Conservation (phyloP, 2,888 invertebrate genomes). For the Drosophila tanythrix region DNA sequence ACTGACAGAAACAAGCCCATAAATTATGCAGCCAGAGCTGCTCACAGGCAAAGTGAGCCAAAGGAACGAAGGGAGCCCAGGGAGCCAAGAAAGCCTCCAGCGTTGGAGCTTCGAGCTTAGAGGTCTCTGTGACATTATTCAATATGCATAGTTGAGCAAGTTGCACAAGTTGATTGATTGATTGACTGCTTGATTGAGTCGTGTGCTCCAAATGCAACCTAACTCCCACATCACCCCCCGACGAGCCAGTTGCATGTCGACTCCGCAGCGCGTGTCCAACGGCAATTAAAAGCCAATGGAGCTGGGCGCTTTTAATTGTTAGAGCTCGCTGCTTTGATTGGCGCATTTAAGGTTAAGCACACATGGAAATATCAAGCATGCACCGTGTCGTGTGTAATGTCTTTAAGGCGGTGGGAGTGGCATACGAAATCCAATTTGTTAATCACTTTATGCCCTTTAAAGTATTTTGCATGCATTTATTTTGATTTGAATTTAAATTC, state of each 20-base stretch:
- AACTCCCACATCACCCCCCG: not conserved
- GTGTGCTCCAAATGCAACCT: slow-evolving; percentile 14
- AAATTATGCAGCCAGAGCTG: slow-evolving; percentile 65
- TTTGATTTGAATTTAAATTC: slow-evolving; percentile 31
- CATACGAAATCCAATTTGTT: slow-evolving; percentile 37
- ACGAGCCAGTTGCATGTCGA: slow-evolving; percentile 24
- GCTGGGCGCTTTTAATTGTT: slow-evolving; percentile 69
- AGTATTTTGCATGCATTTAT: slow-evolving; percentile 49
- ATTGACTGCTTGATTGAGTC: slow-evolving; percentile 69
- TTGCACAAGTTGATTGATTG: slow-evolving; percentile 74
- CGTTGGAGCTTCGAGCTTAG: slow-evolving; percentile 6
- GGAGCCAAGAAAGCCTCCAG: not conserved
- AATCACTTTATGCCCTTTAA: slow-evolving; percentile 65
- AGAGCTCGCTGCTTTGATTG: slow-evolving; percentile 67
- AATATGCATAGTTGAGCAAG: slow-evolving; percentile 71
- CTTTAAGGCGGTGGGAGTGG: slow-evolving; percentile 21
- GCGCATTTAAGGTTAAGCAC: slow-evolving; percentile 63
- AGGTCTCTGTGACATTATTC: slow-evolving; percentile 60
- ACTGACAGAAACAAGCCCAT: slow-evolving; percentile 45
- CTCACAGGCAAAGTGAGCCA: not conserved
- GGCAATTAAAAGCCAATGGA: slow-evolving; percentile 71
- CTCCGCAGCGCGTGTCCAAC: slow-evolving; percentile 60
- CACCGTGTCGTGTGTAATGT: slow-evolving; percentile 13
- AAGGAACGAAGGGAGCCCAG: not conserved
- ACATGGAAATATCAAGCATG: slow-evolving; percentile 44